Evolutionary conservation across 2,113 vertebrate species (phyloP), one percentile per base, ranked within the genome.

Genomic region (Albula glossodonta): DNA sequence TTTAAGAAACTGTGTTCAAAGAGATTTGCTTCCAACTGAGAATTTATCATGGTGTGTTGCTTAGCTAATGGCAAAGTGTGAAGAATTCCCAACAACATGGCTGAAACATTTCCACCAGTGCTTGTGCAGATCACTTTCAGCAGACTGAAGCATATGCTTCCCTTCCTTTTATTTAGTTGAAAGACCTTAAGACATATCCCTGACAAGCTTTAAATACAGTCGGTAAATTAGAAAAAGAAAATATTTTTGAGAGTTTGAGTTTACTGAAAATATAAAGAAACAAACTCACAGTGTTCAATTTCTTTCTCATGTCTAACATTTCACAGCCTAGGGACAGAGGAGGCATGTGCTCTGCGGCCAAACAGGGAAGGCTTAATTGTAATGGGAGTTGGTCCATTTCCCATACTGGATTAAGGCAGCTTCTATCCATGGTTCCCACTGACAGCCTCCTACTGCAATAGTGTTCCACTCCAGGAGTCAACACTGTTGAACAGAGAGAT

Each of bases 1-100:
- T 91, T 87, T 82, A 51, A 83, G 82, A 77, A 82, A 82, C n/a
- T 79, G 53, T 60, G 53, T 84, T 85, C 56, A 90, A 87, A 91
- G 82, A 53, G 49, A 84, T 80, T 82, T 49, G 51, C 70, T 57
- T 60, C 74, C 80, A 84, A 77, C 84, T 83, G 83, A 87, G 84
- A 82, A 81, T 86, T 88, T 78, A 84, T 80, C 57, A 81, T 57
- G 63, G 81, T 51, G 50, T 80, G 84, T 51, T 74, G 53, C 31
- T 57, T 70, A 70, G 83, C 51, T 57, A 81, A 51, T 74, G 57
- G 13, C 17, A 13, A 48, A 49, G 52, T 52, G 63, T 49, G 56
- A 81, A 63, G 51, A 81, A 86, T 63, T 51, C 53, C 56, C 19
- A 51, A 56, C 41, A 25, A 22, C 17, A 81, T 1, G 9, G 11